These are phyloP conservation scores for Drosophila histrio DNA, from an alignment of 2,888 invertebrate species.

Conservation along the genomic window DNA sequence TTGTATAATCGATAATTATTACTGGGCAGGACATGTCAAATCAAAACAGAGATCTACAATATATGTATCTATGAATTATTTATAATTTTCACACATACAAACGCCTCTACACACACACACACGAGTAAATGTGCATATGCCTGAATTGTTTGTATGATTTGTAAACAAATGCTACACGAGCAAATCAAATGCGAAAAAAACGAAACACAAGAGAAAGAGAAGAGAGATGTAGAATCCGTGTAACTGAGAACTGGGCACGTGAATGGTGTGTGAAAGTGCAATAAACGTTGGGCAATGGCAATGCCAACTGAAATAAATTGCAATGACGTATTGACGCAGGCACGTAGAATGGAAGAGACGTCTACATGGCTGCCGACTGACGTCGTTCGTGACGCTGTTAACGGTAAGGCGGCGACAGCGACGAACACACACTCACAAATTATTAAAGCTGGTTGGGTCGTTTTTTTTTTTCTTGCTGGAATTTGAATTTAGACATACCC, in stretches of 20 bases:
- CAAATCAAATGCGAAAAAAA: background rate
- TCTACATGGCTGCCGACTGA: slow-evolving; percentile 49
- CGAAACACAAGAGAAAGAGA: slow-evolving; percentile 2
- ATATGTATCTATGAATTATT: background rate
- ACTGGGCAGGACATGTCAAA: slow-evolving; percentile 22
- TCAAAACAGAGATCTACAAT: background rate
- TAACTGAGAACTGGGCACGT: slow-evolving; percentile 55
- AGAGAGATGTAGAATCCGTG: slow-evolving; percentile 6
- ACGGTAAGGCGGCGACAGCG: slow-evolving; percentile 4
- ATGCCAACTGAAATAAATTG: slow-evolving; percentile 64
- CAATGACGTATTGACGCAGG: slow-evolving; percentile 66
- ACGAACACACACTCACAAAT: background rate
- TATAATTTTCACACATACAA: background rate
- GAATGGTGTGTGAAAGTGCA: slow-evolving; percentile 77
- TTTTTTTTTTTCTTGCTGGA: background rate
- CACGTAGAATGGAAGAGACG: slow-evolving; percentile 39
- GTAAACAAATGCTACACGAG: slow-evolving; percentile 60
- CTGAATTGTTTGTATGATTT: slow-evolving; percentile 16
- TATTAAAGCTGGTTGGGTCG: background rate
- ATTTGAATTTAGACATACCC: slow-evolving; percentile 85
- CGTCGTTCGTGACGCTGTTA: slow-evolving; percentile 68
- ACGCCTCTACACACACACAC: background rate
- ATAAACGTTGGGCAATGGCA: slow-evolving; percentile 58
- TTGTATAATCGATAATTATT: slow-evolving; percentile 25
- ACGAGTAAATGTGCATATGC: background rate